phyloP scores from a whole-genome alignment of 2,888 invertebrate genomes.

The Nomada goodeniana region DNA sequence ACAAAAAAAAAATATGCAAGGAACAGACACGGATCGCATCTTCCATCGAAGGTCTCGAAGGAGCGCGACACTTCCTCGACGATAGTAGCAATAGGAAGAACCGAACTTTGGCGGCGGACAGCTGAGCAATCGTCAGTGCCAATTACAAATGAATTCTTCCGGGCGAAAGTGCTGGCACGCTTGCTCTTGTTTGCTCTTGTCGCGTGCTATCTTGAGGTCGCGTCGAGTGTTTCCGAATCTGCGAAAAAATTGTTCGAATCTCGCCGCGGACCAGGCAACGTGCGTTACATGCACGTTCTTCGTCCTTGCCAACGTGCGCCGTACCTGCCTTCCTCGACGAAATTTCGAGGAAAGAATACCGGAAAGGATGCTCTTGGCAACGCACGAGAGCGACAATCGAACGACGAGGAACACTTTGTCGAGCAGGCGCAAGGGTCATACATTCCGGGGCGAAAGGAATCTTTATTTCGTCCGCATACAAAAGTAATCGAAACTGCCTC shows the following conservation, averaged over 20 bases:
- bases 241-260: constrained; percentile 64
- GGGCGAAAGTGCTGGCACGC: constrained; percentile 66
- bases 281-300: constrained; percentile 12
- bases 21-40: no score
- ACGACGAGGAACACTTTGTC: no score
- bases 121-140: constrained; percentile 67
- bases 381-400: neutral
- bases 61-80: constrained; percentile 67
- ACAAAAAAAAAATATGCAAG: no score
- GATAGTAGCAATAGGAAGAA: constrained; percentile 77
- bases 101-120: constrained; percentile 74
- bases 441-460: neutral
- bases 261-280: constrained; percentile 44
- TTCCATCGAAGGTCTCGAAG: no score
- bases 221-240: constrained; percentile 61
- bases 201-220: constrained; percentile 56
- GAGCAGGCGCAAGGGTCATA: neutral
- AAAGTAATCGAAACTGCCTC: neutral
- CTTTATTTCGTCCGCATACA: constrained; percentile 17
- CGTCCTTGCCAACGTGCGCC: no score
- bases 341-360: neutral
- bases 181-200: constrained; percentile 9
- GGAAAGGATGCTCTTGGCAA: neutral
- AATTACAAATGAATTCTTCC: constrained; percentile 69
- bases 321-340: neutral